A percentile compares a stretch with the other conserved stretches of the same genome.
Evolutionary conservation across 2,113 vertebrate species (phyloP).

Genomic region (Osmerus eperlanus): DNA sequence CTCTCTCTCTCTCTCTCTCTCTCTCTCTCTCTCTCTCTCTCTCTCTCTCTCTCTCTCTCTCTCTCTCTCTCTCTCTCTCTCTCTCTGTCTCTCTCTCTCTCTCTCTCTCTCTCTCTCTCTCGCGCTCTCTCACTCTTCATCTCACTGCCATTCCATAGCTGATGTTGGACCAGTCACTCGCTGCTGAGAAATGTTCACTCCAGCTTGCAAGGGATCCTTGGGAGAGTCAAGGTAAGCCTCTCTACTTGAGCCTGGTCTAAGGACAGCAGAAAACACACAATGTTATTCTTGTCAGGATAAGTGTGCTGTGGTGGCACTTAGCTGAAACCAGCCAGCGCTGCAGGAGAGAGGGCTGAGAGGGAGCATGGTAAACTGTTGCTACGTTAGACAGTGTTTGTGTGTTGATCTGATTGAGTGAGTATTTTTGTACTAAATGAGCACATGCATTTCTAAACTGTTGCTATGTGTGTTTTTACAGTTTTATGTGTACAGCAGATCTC

Average conservation of each 20-base stretch:
- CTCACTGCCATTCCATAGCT: conserved; percentile 2
- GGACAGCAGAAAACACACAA: background rate
- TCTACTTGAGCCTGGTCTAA: conserved; percentile 5
- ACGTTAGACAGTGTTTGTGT: conserved; percentile 6
- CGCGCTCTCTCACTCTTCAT: background rate
- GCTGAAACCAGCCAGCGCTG: background rate
- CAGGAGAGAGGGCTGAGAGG: conserved; percentile 1
- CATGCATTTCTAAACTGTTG: conserved; percentile 2
- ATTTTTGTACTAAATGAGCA: too few species aligned
- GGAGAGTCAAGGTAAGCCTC: conserved; percentile 47
- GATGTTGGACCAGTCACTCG: conserved; percentile 36
- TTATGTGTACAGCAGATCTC: background rate
- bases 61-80: background rate
- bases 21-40: background rate
- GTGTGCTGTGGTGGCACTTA: background rate
- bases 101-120: background rate
- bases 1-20: conserved; percentile 9
- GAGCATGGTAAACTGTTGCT: conserved; percentile 31
- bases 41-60: background rate
- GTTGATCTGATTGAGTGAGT: background rate
- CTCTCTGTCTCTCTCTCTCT: background rate
- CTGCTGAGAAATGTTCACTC: conserved; percentile 42
- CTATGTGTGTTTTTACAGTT: conserved; percentile 3
- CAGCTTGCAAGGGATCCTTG: conserved; percentile 38
- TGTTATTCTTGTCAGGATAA: background rate